phyloP scores from a whole-genome alignment of 37 sponge, comb jelly and placozoan species.

The Petrosia ficiformis region DNA sequence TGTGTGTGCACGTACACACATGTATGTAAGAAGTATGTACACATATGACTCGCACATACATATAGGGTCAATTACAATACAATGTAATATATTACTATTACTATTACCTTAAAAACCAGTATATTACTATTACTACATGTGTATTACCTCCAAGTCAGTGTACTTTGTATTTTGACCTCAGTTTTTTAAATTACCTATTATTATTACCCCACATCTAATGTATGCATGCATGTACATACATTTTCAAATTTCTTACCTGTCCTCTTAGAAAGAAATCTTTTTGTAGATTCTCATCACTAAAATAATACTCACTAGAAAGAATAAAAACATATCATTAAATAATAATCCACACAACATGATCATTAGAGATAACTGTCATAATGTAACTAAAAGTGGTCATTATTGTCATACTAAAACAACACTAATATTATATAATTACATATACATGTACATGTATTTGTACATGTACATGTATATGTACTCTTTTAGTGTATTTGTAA shows the following conservation, averaged over 20 bases:
- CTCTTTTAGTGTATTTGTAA: not conserved
- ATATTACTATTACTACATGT: too few relatives aligned
- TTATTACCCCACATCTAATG: not conserved
- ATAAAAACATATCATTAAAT: slow-evolving; percentile 3
- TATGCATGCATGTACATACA: not conserved
- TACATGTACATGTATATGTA: slow-evolving; percentile 1
- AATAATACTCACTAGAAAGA: slow-evolving; percentile 88
- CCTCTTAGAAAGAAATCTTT: slow-evolving; percentile 88
- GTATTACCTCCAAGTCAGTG: too few relatives aligned
- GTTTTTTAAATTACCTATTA: too few relatives aligned
- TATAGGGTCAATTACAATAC: too few relatives aligned
- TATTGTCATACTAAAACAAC: too few relatives aligned
- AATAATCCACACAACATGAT: not conserved
- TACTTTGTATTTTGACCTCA: not conserved
- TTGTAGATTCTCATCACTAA: slow-evolving; percentile 92
- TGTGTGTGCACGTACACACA: too few relatives aligned
- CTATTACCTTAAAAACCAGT: too few relatives aligned
- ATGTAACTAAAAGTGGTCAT: too few relatives aligned
- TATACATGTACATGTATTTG: slow-evolving; percentile 1
- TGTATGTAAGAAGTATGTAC: too few relatives aligned
- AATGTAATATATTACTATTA: too few relatives aligned
- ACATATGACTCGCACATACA: too few relatives aligned
- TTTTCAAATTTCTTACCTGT: slow-evolving; percentile 78
- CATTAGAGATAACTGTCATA: too few relatives aligned
- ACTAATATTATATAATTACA: not conserved